These are phyloP conservation scores for Mormoops blainvillei DNA, from an alignment of 2,113 vertebrate species.

Conservation along the genomic window DNA sequence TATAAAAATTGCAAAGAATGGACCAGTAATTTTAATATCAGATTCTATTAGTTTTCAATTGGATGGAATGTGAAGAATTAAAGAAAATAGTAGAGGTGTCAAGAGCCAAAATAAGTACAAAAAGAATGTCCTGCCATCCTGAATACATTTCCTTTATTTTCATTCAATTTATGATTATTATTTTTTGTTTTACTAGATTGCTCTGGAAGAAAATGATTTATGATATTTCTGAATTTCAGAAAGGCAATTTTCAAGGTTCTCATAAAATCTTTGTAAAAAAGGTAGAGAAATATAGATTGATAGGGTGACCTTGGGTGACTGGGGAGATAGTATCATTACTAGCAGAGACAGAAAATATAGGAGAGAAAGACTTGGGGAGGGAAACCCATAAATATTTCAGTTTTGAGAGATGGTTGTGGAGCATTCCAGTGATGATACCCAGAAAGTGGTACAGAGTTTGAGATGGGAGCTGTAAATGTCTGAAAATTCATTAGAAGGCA, in stretches of 20 bases:
- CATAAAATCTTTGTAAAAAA: background rate
- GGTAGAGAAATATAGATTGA: background rate
- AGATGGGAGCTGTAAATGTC: background rate
- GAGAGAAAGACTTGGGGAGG: background rate
- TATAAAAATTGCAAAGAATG: background rate
- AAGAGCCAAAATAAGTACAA: background rate
- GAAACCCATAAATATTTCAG: background rate
- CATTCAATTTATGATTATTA: background rate
- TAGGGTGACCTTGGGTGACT: background rate
- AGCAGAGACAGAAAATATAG: background rate
- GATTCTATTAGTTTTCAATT: background rate
- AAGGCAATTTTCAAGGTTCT: background rate
- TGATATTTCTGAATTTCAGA: background rate
- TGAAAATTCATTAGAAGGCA: background rate
- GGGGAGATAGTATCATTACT: background rate
- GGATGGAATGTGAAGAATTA: background rate
- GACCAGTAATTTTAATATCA: background rate
- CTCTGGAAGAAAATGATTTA: background rate
- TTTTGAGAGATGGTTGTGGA: background rate
- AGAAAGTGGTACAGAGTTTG: background rate
- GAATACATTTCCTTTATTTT: background rate
- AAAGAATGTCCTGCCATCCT: background rate
- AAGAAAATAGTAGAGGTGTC: background rate
- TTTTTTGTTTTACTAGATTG: background rate
- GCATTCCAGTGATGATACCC: background rate